These are phyloP conservation scores for Dasyornis broadbenti DNA, from an alignment of 2,113 vertebrate genomes.

Conservation along the genomic window DNA sequence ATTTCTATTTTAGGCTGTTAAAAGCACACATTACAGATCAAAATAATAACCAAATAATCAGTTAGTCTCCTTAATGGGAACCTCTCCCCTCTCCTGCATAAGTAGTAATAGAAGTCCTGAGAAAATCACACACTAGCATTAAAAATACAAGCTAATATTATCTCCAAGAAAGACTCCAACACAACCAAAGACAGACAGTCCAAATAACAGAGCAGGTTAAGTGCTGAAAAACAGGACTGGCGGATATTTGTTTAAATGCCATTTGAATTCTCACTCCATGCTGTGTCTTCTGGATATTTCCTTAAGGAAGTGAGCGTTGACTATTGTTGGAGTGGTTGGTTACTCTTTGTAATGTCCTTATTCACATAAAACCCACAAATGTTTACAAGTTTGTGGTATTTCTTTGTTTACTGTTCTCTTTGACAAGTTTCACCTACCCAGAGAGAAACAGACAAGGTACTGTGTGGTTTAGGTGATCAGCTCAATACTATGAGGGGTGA, in stretches of 20 bases:
- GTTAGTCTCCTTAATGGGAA: not conserved
- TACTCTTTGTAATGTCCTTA: slow-evolving; percentile 10
- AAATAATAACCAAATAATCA: slow-evolving; percentile 28
- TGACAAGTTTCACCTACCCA: not conserved
- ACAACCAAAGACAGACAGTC: not conserved
- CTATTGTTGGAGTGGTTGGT: not conserved
- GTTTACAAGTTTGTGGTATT: not conserved
- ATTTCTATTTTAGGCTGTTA: not conserved
- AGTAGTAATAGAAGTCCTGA: not conserved
- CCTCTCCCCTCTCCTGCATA: not conserved
- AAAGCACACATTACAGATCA: not conserved
- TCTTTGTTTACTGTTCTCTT: slow-evolving; percentile 37
- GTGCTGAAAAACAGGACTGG: not conserved
- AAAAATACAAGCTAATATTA: not conserved
- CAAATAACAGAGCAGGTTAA: not conserved
- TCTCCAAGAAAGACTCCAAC: not conserved
- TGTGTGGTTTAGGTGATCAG: slow-evolving; percentile 30
- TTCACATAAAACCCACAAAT: not conserved
- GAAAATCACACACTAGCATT: not conserved
- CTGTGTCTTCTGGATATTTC: not conserved
- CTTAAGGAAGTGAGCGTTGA: not conserved
- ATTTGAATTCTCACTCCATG: not conserved
- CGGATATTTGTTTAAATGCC: not conserved
- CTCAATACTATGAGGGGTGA: not conserved
- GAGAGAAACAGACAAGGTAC: not conserved